phyloP scores from a whole-genome alignment of 2,113 vertebrate genomes.

The Cryptoleucopteryx plumbea region DNA sequence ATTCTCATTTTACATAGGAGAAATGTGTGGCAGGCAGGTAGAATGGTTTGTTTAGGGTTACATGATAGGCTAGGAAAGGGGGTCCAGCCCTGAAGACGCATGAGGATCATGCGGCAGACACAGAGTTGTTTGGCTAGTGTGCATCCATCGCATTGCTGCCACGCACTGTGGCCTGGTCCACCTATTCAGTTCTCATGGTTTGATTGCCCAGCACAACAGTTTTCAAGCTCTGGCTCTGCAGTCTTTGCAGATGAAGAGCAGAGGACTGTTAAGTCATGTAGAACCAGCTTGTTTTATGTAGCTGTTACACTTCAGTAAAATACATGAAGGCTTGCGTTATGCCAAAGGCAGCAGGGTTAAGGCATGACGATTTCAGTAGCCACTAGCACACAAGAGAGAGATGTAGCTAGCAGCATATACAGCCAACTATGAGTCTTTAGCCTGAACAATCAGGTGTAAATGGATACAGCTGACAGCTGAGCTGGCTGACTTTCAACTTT shows the following conservation, averaged over 20 bases:
- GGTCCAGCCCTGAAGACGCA: neutral
- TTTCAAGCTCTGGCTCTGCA: neutral
- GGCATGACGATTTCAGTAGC: neutral
- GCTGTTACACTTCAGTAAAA: neutral
- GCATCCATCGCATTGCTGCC: neutral
- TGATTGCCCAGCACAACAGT: neutral
- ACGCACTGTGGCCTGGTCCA: neutral
- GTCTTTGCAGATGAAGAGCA: neutral
- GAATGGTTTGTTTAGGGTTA: neutral
- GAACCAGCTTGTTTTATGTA: neutral
- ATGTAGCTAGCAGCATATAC: neutral
- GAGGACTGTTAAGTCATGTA: neutral
- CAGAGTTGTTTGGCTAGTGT: neutral
- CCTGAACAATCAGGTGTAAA: neutral
- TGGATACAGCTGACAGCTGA: neutral
- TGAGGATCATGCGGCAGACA: neutral
- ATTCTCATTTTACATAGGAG: neutral
- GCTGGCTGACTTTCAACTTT: neutral
- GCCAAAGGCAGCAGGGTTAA: neutral
- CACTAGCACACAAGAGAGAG: neutral
- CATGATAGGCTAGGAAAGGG: neutral
- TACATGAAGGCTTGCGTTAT: neutral
- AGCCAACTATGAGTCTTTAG: neutral
- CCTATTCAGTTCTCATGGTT: neutral
- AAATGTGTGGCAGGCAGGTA: neutral